Evolutionary conservation across 2,797 vertebrate genomes (phyloP), one percentile per base, ranked within the genome.

Genomic region (Squalus acanthias): DNA sequence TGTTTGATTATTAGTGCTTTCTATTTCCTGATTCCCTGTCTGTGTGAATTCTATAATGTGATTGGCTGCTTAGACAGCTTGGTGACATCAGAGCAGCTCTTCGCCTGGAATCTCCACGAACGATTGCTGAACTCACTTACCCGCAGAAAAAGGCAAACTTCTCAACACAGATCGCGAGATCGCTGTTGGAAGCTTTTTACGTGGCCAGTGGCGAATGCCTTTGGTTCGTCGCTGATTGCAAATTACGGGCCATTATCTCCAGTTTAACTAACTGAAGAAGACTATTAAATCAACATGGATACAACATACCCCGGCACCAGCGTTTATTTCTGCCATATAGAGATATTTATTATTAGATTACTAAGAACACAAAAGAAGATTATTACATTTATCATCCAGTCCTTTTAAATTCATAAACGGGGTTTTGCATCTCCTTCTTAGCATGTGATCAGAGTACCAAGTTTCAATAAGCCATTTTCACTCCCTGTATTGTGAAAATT

Each of bases 391-490:
- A 95, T 70, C 70, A 76, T 57, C 63, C 91, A 39, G 91, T 93
- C 17, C 91, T 93, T 93, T 93, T 65, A 93, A 57, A 95, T 53
- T 74, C 94, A 29, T 57, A 76, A 95, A 74, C 17, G 46, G 53
- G 53, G 24, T 72, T 57, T 24, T 95, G 24, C 70, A 57, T 74
- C 7, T 1, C 39, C 50, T 74, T 74, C 46, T 33, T 13, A 57
- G 24, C 5, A 8, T 53, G 26, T 33, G 10, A 50, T 24, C 29
- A 33, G 50, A 53, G 29, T 53, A 95, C 93, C 65, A 70, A 74
- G 50, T 33, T 29, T 95, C 10, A 57, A n/a, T 50, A n/a, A 53
- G 69, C 24, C 13, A 74, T 74, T 95, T 24, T 24, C n/a, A 39
- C 4, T 22, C n/a, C 15, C 20, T 93, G 57, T 63, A 57, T 76